Evolutionary conservation across 2,888 invertebrate genomes (phyloP).

Genomic region (Philereme vetulata): DNA sequence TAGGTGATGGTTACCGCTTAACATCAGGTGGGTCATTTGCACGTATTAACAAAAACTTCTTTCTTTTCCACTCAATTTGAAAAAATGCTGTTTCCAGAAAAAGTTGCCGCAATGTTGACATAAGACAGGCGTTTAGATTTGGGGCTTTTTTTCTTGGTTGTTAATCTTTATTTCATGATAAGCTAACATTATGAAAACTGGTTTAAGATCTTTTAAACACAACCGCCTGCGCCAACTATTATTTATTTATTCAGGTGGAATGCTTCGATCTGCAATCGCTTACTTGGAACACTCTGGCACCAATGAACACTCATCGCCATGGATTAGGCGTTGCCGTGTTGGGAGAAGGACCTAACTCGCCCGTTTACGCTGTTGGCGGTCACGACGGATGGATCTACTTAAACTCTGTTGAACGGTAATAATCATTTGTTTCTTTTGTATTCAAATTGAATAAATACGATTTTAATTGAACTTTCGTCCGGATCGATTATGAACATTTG

Average conservation of each 20-base stretch:
- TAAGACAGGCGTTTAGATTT: too few species aligned
- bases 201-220: not conserved
- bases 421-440: not conserved
- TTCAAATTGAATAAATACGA: too few species aligned
- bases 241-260: slow-evolving; percentile 84
- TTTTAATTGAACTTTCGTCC: too few species aligned
- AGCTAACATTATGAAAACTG: too few species aligned
- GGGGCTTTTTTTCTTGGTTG: too few species aligned
- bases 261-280: slow-evolving; percentile 92
- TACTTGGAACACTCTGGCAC: slow-evolving; percentile 91
- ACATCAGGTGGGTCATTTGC: too few species aligned
- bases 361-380: slow-evolving; percentile 97
- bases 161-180: too few species aligned
- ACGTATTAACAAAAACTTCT: too few species aligned
- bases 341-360: slow-evolving; percentile 87
- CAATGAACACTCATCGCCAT: slow-evolving; percentile 95
- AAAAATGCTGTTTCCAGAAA: too few species aligned
- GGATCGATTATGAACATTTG: not conserved
- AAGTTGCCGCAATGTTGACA: too few species aligned
- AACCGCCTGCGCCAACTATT: slow-evolving; percentile 6
- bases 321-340: slow-evolving; percentile 91
- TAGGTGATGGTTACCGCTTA: too few species aligned
- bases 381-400: slow-evolving; percentile 98
- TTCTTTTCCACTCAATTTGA: too few species aligned
- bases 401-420: slow-evolving; percentile 91